phyloP scores from a whole-genome alignment of 1,140 invertebrate species.

The Brachionus koreanus region DNA sequence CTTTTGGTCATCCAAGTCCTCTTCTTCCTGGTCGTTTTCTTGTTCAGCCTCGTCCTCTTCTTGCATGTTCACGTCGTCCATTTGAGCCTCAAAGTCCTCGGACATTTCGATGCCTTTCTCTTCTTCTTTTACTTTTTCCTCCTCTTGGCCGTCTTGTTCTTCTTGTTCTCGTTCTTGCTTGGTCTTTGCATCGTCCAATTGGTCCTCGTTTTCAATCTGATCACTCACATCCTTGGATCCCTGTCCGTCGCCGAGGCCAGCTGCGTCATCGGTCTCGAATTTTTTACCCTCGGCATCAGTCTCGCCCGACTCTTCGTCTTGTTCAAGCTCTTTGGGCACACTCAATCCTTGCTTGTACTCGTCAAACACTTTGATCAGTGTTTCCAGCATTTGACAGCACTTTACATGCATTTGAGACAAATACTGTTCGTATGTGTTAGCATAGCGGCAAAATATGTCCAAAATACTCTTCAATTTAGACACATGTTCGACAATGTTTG shows the following conservation, averaged over 20 bases:
- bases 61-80: slow-evolving; percentile 14
- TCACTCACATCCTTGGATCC: slow-evolving; percentile 41
- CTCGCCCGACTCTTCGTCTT: background rate
- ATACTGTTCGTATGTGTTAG: background rate
- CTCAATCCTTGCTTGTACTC: slow-evolving; percentile 11
- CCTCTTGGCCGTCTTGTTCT: background rate
- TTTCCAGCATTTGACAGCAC: background rate
- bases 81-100: slow-evolving; percentile 26
- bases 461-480: background rate
- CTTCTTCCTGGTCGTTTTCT: background rate
- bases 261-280: slow-evolving; percentile 14
- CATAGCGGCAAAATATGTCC: background rate
- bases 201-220: slow-evolving; percentile 42
- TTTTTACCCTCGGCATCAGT: background rate
- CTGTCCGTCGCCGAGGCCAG: slow-evolving; percentile 31
- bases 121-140: slow-evolving; percentile 27
- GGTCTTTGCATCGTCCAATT: slow-evolving; percentile 37
- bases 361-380: slow-evolving; percentile 14
- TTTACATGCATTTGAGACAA: background rate
- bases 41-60: slow-evolving; percentile 12
- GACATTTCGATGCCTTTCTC: slow-evolving; percentile 44
- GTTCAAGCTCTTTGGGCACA: background rate
- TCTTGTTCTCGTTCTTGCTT: background rate
- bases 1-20: slow-evolving; percentile 31
- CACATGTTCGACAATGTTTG: background rate